Evolutionary conservation across 53 echinoderm and acorn worm genomes (phyloP).

Genomic region (Antedon mediterranea): DNA sequence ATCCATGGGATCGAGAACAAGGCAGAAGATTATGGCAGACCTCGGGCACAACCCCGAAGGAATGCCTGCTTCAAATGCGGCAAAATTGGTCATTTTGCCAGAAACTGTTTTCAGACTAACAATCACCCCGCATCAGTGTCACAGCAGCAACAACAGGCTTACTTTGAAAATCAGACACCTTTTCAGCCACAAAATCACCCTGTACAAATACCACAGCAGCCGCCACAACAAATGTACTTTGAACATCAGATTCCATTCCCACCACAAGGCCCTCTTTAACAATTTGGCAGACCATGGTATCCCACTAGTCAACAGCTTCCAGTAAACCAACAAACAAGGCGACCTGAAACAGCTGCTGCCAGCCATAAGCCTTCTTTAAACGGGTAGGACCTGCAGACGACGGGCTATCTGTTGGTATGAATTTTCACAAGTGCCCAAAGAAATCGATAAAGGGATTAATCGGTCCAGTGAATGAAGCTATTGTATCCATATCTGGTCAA

Average conservation of each 20-base stretch:
- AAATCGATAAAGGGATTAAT: not conserved
- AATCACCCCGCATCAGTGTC: too few relatives aligned
- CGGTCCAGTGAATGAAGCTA: not conserved
- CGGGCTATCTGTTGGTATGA: slow-evolving; percentile 2
- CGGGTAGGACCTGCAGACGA: not conserved
- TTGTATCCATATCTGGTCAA: not conserved
- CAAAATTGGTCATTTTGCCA: not conserved
- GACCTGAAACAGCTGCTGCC: not conserved
- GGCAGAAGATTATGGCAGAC: not conserved
- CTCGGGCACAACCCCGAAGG: not conserved
- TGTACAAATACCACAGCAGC: not conserved
- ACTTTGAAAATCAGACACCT: too few relatives aligned
- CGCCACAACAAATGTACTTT: not conserved
- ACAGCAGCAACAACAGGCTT: too few relatives aligned
- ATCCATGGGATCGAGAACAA: not conserved
- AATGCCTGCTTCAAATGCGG: not conserved
- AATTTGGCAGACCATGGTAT: not conserved
- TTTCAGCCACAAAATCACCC: too few relatives aligned
- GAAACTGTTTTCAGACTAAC: not conserved
- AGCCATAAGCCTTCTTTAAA: not conserved
- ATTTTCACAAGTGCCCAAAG: not conserved
- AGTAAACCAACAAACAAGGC: too few relatives aligned
- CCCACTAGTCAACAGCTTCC: not conserved
- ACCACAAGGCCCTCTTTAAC: not conserved
- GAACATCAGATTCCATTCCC: not conserved